Base-by-base conservation (phyloP, 1,140 invertebrate genomes). In the Nasonia giraulti region DNA sequence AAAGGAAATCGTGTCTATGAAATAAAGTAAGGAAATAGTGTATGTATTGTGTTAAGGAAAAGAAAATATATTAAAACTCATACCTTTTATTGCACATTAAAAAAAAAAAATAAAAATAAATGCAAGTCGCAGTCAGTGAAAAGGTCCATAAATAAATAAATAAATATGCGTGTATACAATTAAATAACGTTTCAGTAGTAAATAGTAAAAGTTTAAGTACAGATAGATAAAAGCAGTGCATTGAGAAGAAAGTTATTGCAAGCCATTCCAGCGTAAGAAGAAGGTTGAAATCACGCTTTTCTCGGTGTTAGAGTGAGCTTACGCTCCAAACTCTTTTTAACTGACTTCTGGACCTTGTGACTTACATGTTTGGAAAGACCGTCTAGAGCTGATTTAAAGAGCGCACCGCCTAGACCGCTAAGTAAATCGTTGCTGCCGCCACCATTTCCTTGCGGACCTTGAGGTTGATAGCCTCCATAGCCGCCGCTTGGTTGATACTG, bases 351-450 rank as follows among this genome's bases (percentile, higher is more conserved):
- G 2, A 74, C 20, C 6, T 86, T 78, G 12, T 68, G 33, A 87
- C 87, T 90, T 84, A 91, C 91, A 84, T 89, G 88, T 86, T 92
- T 93, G 5, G 84, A 86, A 0, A 92, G 85, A 78, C 90, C 89
- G 31, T 91, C 92, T 0, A 93, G 80, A 69, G 92, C 92, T 4
- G 92, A 91, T 82, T 86, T 92, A 0, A 93, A 87, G 2, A 93
- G 86, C 2, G 90, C 87, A 20, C 89, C 89, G 7, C 92, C 92
- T 75, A 93, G 75, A 74, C 89, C 90, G 23, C 89, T 89, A 0
- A 93, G 77, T 4, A 93, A 82, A 87, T 91, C 89, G n/a, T 88
- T 87, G 40, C 81, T 87, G 40, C 81, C 80, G 14, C 87, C 84
- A 33, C 89, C 90, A 74, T 88, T 87, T 31, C 79, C 47, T 84